Percentiles rank a stretch among this genome's conserved stretches.
phyloP scores from a whole-genome alignment of 2,113 vertebrate species.

The Brachyhypopomus occidentalis region DNA sequence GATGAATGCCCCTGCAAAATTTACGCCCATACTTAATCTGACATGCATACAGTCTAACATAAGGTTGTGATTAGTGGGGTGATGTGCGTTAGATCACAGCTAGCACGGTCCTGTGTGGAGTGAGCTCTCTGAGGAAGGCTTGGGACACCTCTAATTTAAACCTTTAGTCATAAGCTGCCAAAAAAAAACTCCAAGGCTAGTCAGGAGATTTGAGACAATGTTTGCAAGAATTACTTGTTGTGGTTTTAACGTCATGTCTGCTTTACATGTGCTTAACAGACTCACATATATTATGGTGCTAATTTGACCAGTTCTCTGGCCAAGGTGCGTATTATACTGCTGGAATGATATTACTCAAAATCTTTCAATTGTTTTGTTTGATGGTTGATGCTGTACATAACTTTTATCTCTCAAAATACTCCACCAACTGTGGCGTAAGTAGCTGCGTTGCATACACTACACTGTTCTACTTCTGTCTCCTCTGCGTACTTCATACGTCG shows the following conservation, averaged over 20 bases:
- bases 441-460: constrained; percentile 33
- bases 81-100: background rate
- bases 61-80: background rate
- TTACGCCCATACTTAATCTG: background rate
- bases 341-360: background rate
- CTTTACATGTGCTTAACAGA: background rate
- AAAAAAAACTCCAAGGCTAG: background rate
- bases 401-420: background rate
- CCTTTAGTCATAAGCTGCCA: background rate
- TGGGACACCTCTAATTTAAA: background rate
- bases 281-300: constrained; percentile 18
- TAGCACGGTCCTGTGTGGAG: background rate
- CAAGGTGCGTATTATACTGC: constrained; percentile 29
- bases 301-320: constrained; percentile 31
- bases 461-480: constrained; percentile 18
- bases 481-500: constrained; percentile 22
- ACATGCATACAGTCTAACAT: background rate
- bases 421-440: constrained; percentile 2
- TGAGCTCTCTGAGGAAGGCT: background rate
- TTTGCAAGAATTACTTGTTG: background rate
- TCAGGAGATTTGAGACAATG: background rate
- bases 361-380: background rate
- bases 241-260: constrained; percentile 13
- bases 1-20: background rate
- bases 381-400: background rate